Percentiles rank a stretch among this genome's conserved stretches.
Evolutionary conservation across 2,113 vertebrate genomes (phyloP).

Genomic region (Verasper variegatus): DNA sequence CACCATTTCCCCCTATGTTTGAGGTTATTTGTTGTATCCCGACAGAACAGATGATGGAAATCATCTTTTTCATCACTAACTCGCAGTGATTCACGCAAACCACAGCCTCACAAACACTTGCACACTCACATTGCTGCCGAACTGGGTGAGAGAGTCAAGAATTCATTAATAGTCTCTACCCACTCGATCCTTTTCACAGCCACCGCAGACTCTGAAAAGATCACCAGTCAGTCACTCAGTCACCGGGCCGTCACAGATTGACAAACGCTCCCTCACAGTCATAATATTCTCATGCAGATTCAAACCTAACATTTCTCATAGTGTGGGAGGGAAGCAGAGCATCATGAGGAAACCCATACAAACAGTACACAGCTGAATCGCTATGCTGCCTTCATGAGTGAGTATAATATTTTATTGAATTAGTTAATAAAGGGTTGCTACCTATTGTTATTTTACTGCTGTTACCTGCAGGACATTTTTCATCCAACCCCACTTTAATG

Average conservation of each 20-base stretch:
- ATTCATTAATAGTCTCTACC: slow-evolving; percentile 58
- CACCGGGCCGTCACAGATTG: slow-evolving; percentile 21
- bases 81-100: slow-evolving; percentile 47
- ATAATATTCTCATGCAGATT: slow-evolving; percentile 33
- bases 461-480: slow-evolving; percentile 12
- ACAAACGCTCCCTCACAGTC: slow-evolving; percentile 30
- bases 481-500: background rate
- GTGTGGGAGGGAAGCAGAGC: slow-evolving; percentile 48
- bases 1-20: slow-evolving; percentile 4
- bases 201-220: slow-evolving; percentile 47
- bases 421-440: background rate
- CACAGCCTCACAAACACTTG: slow-evolving; percentile 32
- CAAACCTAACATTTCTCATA: slow-evolving; percentile 47
- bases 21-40: slow-evolving; percentile 44
- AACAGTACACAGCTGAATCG: background rate
- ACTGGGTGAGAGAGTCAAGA: slow-evolving; percentile 49
- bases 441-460: background rate
- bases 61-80: slow-evolving; percentile 26
- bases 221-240: slow-evolving; percentile 57
- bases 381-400: background rate
- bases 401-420: background rate
- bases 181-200: slow-evolving; percentile 61
- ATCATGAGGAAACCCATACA: slow-evolving; percentile 44
- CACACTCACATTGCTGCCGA: slow-evolving; percentile 39
- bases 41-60: slow-evolving; percentile 50